Base-by-base conservation (phyloP, 2,888 invertebrate genomes). In the Parascotia fuliginaria region DNA sequence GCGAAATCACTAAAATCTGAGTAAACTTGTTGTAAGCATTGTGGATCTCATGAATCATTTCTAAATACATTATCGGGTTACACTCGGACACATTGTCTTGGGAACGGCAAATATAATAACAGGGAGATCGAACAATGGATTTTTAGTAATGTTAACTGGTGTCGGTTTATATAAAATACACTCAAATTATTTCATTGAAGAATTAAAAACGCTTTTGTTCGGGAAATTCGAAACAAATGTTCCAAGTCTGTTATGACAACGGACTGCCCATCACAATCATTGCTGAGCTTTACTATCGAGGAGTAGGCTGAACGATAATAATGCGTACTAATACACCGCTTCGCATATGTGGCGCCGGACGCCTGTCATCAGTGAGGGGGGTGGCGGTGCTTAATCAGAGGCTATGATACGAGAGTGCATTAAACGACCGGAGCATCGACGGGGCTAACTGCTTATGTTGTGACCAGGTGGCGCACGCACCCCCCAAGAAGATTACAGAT, bases 401-500 rank as follows among this genome's bases (percentile, higher is more conserved):
- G 90, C 90, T 88, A 86, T 88, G 90, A 87, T 81, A 77, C 80
- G 88, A 87, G 87, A 92, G 91, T 91, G 91, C 91, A 91, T 92
- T 91, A 90, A 88, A 87, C 87, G 86, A 87, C 81, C 84, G 81
- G 83, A 87, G 87, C 88, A 83, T 84, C 88, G 77, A 80, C 70
- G 87, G 90, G 90, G 90, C 89, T 92, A 91, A 91, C 89, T 83
- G 88, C 89, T 90, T 89, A 86, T 91, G 89, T 91, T 89, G 89
- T 92, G 85, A 94, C 93, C 94, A 95, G 94, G 94, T 94, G 93
- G 93, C 92, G 94, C 94, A 94, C 94, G 94, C 94, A 92, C 92
- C 93, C 94, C 95, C 94, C 95, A 95, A 91, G 96, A 96, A 93
- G 96, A 96, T 93, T 96, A 96, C 94, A 95, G 96, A 91, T 97